Conservation (phyloP, 2,797 vertebrate species). For the Cuculus canorus region DNA sequence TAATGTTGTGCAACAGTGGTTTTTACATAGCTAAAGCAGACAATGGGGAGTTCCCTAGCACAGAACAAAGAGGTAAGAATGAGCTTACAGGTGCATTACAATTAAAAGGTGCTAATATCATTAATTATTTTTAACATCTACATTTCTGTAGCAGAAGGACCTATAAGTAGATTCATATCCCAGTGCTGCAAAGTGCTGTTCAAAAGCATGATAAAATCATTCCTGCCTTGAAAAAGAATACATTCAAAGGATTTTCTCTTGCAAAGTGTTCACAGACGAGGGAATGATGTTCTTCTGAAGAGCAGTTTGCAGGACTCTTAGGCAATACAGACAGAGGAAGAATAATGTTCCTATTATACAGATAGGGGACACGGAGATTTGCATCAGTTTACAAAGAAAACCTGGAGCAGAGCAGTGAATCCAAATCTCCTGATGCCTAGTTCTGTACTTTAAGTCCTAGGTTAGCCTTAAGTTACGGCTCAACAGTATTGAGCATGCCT, state of each 20-base stretch:
- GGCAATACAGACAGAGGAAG: slow-evolving; percentile 11
- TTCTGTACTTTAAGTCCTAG: background rate
- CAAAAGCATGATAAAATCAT: slow-evolving; percentile 11
- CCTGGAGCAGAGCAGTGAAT: background rate
- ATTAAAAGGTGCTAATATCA: slow-evolving; percentile 48
- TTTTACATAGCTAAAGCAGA: slow-evolving; percentile 39
- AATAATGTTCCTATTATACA: slow-evolving; percentile 29
- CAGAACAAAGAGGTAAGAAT: slow-evolving; percentile 8
- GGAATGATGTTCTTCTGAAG: background rate
- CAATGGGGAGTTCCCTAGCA: slow-evolving; percentile 32
- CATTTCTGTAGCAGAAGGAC: slow-evolving; percentile 29
- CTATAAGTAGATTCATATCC: slow-evolving; percentile 17
- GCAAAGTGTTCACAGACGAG: background rate
- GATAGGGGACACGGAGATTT: slow-evolving; percentile 7
- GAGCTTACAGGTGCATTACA: background rate
- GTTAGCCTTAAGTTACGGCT: background rate
- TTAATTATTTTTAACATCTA: slow-evolving; percentile 52
- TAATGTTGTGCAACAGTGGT: background rate
- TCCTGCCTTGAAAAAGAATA: background rate
- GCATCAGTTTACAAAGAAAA: background rate
- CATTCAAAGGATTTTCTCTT: slow-evolving; percentile 13
- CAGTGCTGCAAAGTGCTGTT: background rate
- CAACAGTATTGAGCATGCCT: background rate
- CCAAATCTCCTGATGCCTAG: background rate
- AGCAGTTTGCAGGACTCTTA: slow-evolving; percentile 12